Percentiles rank a stretch among this genome's conserved stretches.
phyloP scores from a whole-genome alignment of 2,797 vertebrate genomes.

The Enteromius treurensis region DNA sequence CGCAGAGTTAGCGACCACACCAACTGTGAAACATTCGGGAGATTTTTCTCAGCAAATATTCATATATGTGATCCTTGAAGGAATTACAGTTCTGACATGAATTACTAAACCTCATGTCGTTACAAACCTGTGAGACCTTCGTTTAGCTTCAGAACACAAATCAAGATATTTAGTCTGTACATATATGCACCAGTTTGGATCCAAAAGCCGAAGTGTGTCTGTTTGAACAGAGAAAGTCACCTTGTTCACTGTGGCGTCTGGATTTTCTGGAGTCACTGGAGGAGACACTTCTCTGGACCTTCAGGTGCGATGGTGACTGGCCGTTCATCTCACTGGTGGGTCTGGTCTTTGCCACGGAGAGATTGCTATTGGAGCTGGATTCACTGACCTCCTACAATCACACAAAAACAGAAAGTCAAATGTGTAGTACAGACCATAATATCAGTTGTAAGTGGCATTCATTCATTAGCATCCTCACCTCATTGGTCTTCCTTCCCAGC shows the following conservation, averaged over 20 bases:
- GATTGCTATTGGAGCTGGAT: conserved; percentile 94
- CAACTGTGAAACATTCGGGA: conserved; percentile 74
- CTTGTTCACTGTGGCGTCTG: conserved; percentile 96
- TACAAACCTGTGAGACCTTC: too few relatives aligned
- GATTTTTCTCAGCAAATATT: background rate
- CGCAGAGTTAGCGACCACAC: conserved; percentile 85
- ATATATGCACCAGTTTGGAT: too few relatives aligned
- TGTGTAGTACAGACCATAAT: background rate
- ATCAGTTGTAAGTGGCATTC: too few relatives aligned
- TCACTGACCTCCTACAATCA: conserved; percentile 86
- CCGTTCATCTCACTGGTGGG: conserved; percentile 95
- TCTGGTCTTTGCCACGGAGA: conserved; percentile 90
- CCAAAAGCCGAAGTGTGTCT: background rate
- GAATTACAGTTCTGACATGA: too few relatives aligned
- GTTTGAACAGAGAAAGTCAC: conserved; percentile 70
- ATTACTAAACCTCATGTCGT: too few relatives aligned
- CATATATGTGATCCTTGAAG: background rate
- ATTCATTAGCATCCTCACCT: conserved; percentile 76
- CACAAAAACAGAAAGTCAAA: conserved; percentile 23
- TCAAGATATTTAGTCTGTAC: too few relatives aligned
- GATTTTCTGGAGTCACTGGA: conserved; percentile 89
- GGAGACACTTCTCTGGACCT: conserved; percentile 92
- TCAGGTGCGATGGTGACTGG: conserved; percentile 94
- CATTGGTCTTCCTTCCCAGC: conserved; percentile 92
- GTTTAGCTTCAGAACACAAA: too few relatives aligned